Evolutionary conservation across 64 coral and sea anemone species (phyloP), one percentile per base, ranked within the genome.

Genomic region (Pachyseris speciosa): DNA sequence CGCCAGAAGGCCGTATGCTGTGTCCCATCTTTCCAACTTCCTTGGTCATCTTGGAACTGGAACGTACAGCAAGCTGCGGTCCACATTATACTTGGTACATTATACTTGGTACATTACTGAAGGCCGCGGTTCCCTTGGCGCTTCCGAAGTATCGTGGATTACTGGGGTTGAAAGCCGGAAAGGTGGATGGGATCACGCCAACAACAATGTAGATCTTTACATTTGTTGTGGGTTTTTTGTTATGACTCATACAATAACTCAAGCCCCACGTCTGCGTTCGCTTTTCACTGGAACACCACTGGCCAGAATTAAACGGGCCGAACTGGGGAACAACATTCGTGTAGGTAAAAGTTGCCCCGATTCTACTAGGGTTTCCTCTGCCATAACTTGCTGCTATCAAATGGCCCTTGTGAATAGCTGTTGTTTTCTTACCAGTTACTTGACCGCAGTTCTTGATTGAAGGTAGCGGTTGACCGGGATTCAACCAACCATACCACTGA

Each of bases 51-150:
- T 2, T 55, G 9, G 51, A 16, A 55, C 51, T 55, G 9, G 51
- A 16, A 55, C 51, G 10, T 87, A 55, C 85, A 87, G 27, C 85
- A 87, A 6, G 66, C 85, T 22, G 68, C 85, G 1, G 68, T 87
- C 85, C 85, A 87, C 68, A 74, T 60, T 1, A 15, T 22, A 27
- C 20, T 49, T 0, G 85, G 85, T 2, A 87, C 85, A 41, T 87
- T 87, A n/a, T 41, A 74, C 2, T 60, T 15, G 17, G 2, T 24
- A 0, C 0, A 16, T 12, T 39, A 9, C 2, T 74, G 0, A 37
- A 38, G 61, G 20, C 61, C 33, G 16, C 67, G 40, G 67, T 74
- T 74, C 24, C 85, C 85, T 28, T n/a, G n/a, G 2, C 1, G 0
- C 25, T 2, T 6, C 69, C 85, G 55, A 87, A 87, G 22, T 38